These are phyloP conservation scores for Heliopora coerulea DNA, from an alignment of 92 coral and sea anemone species.

Conservation along the genomic window DNA sequence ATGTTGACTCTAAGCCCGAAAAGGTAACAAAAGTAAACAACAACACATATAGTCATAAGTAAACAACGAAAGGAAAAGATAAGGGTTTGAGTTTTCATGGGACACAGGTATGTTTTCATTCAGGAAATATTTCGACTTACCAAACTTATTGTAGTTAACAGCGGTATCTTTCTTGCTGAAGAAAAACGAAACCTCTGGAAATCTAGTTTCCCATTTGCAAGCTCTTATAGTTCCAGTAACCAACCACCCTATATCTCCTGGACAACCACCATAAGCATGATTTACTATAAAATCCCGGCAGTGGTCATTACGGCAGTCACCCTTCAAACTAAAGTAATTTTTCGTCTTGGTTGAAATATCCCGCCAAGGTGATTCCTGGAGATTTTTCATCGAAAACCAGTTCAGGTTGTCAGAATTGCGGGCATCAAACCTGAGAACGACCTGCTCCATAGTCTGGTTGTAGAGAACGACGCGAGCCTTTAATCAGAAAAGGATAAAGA, in stretches of 20 bases:
- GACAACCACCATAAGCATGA: constrained; percentile 2
- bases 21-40: no score
- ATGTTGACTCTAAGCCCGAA: no score
- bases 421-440: constrained; percentile 17
- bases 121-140: no score
- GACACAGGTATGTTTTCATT: no score
- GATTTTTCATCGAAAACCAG: constrained; percentile 37
- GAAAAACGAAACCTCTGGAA: no score
- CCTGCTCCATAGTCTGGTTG: constrained; percentile 10
- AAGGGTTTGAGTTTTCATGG: no score
- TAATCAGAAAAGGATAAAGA: neutral
- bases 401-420: constrained; percentile 4
- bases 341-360: constrained; percentile 6
- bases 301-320: neutral
- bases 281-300: constrained; percentile 20
- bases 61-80: no score
- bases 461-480: constrained; percentile 30
- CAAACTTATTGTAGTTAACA: no score
- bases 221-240: neutral
- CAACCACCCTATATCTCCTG: constrained; percentile 28
- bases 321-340: constrained; percentile 19
- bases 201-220: constrained; percentile 19
- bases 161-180: no score
- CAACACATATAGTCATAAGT: no score
- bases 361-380: constrained; percentile 28